Evolutionary conservation across 2,797 vertebrate genomes (phyloP).

Genomic region (Columba guinea): DNA sequence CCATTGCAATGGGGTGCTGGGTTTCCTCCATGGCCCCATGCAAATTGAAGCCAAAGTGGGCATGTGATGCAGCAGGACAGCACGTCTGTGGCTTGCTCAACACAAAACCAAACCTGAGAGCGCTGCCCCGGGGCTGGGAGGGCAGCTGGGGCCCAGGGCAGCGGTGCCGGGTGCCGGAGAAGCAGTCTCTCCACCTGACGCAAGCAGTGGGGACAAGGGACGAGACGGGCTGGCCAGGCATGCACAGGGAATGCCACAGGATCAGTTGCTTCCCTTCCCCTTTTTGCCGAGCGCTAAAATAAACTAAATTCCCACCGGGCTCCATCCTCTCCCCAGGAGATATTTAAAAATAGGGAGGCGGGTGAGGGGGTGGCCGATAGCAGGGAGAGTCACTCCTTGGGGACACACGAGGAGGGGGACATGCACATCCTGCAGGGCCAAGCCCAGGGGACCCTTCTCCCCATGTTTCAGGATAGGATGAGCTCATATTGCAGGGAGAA

Average conservation of each 20-base stretch:
- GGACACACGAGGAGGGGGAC: background rate
- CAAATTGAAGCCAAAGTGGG: background rate
- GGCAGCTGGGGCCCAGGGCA: background rate
- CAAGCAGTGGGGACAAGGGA: accelerated
- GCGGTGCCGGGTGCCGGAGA: background rate
- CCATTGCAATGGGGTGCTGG: accelerated
- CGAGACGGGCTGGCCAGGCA: accelerated
- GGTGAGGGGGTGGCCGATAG: background rate
- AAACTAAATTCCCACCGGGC: background rate
- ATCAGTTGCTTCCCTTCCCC: background rate
- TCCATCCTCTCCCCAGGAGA: background rate
- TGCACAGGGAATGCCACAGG: accelerated
- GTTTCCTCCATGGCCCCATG: background rate
- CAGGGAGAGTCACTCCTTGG: background rate
- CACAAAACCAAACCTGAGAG: background rate
- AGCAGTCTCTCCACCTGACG: background rate
- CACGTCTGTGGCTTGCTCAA: background rate
- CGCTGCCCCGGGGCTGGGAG: accelerated
- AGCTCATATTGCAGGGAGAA: background rate
- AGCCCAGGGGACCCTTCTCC: background rate
- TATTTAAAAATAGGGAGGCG: background rate
- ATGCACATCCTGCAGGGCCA: background rate
- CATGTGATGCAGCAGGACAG: accelerated
- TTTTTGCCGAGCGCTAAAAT: background rate
- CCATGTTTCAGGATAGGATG: background rate